Percentiles rank a stretch among this genome's conserved stretches.
These are phyloP conservation scores for Sceloporus undulatus DNA, from an alignment of 2,113 vertebrate genomes.

Conservation along the genomic window DNA sequence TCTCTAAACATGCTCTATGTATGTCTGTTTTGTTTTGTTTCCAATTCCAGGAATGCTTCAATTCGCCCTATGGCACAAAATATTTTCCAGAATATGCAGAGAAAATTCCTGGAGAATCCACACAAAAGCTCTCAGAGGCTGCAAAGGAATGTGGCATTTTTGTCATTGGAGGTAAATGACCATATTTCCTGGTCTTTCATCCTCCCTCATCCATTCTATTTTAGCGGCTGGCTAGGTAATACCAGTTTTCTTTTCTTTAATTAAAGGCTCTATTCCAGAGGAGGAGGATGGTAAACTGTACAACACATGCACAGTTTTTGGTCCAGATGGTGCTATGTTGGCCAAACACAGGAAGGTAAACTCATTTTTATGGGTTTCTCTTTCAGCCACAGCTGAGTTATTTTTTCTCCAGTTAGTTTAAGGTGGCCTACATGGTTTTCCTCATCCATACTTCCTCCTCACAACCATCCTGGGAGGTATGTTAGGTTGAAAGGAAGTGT, in stretches of 20 bases:
- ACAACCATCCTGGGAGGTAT: background rate
- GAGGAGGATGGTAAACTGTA: conserved; percentile 91
- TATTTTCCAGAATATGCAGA: conserved; percentile 92
- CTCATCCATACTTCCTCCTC: no score
- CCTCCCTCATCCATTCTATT: background rate
- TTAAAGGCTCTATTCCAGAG: conserved; percentile 94
- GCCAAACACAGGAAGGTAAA: conserved; percentile 94
- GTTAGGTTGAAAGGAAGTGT: no score
- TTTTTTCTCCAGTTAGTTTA: no score
- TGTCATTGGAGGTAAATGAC: conserved; percentile 91
- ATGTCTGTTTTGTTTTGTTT: background rate
- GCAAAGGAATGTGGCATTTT: conserved; percentile 90
- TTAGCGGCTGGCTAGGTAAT: conserved; percentile 11
- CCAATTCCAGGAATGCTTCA: conserved; percentile 92
- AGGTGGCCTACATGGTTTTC: no score
- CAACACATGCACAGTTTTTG: conserved; percentile 92
- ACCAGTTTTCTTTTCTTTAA: conserved; percentile 39
- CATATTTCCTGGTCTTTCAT: background rate
- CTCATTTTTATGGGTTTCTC: background rate
- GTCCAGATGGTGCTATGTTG: conserved; percentile 89
- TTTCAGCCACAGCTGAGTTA: background rate
- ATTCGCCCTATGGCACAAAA: conserved; percentile 92
- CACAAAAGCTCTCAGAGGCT: conserved; percentile 86
- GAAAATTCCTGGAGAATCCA: conserved; percentile 93
- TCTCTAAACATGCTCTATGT: background rate